phyloP scores from a whole-genome alignment of 2,113 vertebrate species.

The Telmatochromis brichardi region DNA sequence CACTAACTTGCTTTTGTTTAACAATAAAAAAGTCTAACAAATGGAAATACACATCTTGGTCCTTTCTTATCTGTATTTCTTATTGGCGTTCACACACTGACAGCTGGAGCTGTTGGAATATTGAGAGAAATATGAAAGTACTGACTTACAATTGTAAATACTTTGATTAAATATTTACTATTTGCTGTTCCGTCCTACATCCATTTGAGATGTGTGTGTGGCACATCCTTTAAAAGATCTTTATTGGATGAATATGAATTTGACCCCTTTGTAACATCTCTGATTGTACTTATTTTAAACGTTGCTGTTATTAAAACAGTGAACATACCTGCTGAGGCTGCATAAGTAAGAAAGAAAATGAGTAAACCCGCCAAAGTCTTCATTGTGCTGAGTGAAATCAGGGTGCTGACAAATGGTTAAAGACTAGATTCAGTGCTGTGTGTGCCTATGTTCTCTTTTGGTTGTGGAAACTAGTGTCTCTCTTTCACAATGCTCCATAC shows the following conservation, averaged over 20 bases:
- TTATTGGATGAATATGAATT: not conserved
- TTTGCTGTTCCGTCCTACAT: not conserved
- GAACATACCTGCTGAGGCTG: not conserved
- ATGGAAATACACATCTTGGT: not conserved
- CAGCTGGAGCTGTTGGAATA: not conserved
- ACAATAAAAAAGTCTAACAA: not conserved
- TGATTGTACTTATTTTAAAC: not conserved
- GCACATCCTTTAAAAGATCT: not conserved
- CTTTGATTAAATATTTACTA: not conserved
- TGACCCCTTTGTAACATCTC: not conserved
- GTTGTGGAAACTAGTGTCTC: not conserved
- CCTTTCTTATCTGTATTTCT: not conserved
- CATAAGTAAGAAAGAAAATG: not conserved
- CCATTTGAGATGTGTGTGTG: not conserved
- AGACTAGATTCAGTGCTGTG: not conserved
- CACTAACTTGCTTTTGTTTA: not conserved
- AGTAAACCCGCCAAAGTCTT: accelerated
- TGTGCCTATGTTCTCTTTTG: not conserved
- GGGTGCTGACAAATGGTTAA: not conserved
- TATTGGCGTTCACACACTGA: accelerated
- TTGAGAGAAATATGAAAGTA: not conserved
- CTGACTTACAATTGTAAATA: not conserved
- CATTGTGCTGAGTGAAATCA: not conserved
- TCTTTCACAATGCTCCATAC: not conserved
- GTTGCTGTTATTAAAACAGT: not conserved